A percentile compares a stretch with the other conserved stretches of the same genome.
phyloP scores from a whole-genome alignment of 2,113 vertebrate species.

The Noctilio leporinus region DNA sequence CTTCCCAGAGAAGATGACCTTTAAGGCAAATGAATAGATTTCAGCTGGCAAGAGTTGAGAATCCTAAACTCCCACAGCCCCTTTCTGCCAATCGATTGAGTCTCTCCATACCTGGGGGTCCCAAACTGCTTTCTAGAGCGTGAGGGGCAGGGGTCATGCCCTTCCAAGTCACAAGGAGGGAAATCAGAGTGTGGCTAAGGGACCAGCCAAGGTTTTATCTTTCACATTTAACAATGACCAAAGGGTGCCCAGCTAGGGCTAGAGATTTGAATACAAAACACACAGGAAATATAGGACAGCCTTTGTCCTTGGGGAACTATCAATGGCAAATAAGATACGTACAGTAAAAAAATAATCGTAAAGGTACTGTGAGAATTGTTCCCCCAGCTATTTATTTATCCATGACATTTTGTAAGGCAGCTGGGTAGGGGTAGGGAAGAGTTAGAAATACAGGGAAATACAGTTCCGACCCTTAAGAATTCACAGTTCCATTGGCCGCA shows the following conservation, averaged over 20 bases:
- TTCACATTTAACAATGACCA: not conserved
- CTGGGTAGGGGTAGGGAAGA: not conserved
- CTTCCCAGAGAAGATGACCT: not conserved
- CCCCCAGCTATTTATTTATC: not conserved
- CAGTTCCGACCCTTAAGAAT: not conserved
- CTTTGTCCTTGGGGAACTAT: not conserved
- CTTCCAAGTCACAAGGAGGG: not conserved
- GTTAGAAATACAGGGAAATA: not conserved
- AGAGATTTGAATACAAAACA: not conserved
- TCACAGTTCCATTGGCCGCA: not conserved
- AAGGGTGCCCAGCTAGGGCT: not conserved
- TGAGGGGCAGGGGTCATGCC: not conserved
- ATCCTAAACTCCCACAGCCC: not conserved
- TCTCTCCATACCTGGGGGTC: not conserved
- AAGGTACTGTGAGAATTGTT: not conserved
- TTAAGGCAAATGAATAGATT: not conserved
- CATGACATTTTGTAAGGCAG: not conserved
- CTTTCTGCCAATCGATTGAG: not conserved
- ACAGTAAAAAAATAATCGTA: slow-evolving; percentile 11
- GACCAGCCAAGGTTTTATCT: not conserved
- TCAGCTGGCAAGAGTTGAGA: not conserved
- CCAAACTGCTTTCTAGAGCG: not conserved
- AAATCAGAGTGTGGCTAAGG: not conserved
- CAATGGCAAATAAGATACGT: not conserved
- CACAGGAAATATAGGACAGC: not conserved